phyloP scores from a whole-genome alignment of 2,797 vertebrate genomes.

The Stomatorhinus walkeri region DNA sequence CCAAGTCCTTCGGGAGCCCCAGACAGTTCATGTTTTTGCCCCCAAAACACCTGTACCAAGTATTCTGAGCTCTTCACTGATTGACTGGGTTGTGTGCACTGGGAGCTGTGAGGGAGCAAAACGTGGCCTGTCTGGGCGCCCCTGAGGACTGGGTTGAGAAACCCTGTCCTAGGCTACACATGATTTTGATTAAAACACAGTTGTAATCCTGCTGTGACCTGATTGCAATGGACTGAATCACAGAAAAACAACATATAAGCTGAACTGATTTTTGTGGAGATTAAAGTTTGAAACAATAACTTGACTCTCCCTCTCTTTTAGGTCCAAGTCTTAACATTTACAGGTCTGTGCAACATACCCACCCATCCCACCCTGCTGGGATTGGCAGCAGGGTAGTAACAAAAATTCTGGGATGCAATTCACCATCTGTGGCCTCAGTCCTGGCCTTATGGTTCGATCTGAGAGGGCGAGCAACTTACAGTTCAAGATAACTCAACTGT shows the following conservation, averaged over 20 bases:
- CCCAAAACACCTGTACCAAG: not conserved
- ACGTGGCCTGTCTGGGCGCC: not conserved
- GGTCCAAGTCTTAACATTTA: conserved; percentile 23
- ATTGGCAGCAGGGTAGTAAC: not conserved
- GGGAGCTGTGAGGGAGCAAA: not conserved
- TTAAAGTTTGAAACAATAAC: conserved; percentile 16
- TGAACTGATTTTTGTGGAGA: conserved; percentile 16
- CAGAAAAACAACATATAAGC: not conserved
- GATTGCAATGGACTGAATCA: not conserved
- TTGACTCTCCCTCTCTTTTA: conserved; percentile 29
- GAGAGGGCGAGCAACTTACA: not conserved
- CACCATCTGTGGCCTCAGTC: not conserved
- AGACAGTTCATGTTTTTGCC: not conserved
- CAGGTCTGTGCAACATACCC: conserved; percentile 11
- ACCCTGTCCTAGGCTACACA: not conserved
- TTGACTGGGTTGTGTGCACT: not conserved
- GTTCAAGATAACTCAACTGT: not conserved
- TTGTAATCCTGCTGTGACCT: not conserved
- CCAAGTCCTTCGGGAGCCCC: not conserved
- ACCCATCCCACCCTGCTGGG: not conserved
- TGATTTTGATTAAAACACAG: not conserved
- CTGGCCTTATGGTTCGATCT: not conserved
- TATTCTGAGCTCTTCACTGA: not conserved
- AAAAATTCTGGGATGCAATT: conserved; percentile 18
- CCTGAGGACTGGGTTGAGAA: not conserved